These are phyloP conservation scores for Xanthostigma xanthostigma DNA, from an alignment of 2,888 invertebrate species.

Conservation along the genomic window DNA sequence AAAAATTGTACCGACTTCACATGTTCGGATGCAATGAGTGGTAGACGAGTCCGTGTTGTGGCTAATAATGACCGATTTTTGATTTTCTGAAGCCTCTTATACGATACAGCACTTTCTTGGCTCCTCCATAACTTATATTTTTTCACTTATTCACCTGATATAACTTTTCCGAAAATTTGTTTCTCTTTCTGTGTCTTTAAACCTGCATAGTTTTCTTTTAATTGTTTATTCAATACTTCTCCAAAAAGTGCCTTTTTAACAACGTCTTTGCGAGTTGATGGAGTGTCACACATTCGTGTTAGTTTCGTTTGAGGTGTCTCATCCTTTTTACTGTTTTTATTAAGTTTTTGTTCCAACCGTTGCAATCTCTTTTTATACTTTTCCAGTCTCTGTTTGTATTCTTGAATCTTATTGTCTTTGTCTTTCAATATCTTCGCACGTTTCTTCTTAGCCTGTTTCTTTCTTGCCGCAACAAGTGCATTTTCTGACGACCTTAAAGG, in stretches of 20 bases:
- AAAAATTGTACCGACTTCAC: constrained; percentile 12
- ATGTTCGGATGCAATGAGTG: too few relatives aligned
- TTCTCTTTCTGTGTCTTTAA: constrained; percentile 8
- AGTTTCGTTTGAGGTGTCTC: too few relatives aligned
- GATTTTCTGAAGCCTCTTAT: constrained; percentile 10
- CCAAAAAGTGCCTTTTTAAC: constrained; percentile 6
- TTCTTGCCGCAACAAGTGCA: too few relatives aligned
- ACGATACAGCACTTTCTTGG: constrained; percentile 10
- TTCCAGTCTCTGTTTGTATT: background rate
- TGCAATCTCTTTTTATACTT: constrained; percentile 2
- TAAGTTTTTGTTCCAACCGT: too few relatives aligned
- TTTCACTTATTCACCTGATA: constrained; percentile 6
- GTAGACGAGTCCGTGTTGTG: too few relatives aligned
- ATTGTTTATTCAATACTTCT: constrained; percentile 7
- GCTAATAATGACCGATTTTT: too few relatives aligned
- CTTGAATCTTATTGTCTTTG: constrained; percentile 3
- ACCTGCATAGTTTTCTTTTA: constrained; percentile 6
- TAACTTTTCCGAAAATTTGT: constrained; percentile 5
- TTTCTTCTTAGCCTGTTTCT: background rate
- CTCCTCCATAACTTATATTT: constrained; percentile 5
- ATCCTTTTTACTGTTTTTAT: too few relatives aligned
- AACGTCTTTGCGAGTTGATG: background rate
- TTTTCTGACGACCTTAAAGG: too few relatives aligned
- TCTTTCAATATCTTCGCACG: constrained; percentile 1
- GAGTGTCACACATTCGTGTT: background rate